A percentile compares a stretch with the other conserved stretches of the same genome.
Evolutionary conservation across 2,888 invertebrate species (phyloP).

Genomic region (Nephrotoma flavescens): DNA sequence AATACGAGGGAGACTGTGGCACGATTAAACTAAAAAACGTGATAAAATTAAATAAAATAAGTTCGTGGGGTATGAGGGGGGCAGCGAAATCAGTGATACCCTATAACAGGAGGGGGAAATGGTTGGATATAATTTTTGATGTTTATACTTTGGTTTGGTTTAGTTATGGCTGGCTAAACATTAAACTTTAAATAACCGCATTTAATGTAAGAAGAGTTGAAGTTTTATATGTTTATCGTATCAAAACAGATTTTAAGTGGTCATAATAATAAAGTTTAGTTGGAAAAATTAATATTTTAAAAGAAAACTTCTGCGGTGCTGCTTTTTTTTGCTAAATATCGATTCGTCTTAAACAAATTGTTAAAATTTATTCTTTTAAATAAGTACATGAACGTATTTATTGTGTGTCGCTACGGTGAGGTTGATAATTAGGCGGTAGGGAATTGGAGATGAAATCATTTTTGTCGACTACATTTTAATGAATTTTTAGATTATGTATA

Average conservation of each 20-base stretch:
- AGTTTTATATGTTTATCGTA: not conserved
- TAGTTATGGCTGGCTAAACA: not conserved
- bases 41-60: not conserved
- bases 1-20: not conserved
- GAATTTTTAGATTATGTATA: not conserved
- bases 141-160: not conserved
- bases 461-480: not conserved
- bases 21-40: not conserved
- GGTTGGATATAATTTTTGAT: not conserved
- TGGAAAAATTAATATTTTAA: not conserved
- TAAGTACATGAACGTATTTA: not conserved
- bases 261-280: not conserved
- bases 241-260: not conserved
- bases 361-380: not conserved
- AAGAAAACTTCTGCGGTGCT: not conserved
- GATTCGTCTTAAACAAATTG: not conserved
- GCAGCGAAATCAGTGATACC: too few species aligned
- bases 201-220: not conserved
- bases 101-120: not conserved
- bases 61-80: not conserved
- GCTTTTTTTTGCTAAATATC: not conserved
- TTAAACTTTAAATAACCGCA: not conserved
- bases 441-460: not conserved
- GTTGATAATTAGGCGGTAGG: not conserved
- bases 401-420: not conserved